Conservation (phyloP, 1,140 invertebrate genomes). For the Gonatopus flavifemur region DNA sequence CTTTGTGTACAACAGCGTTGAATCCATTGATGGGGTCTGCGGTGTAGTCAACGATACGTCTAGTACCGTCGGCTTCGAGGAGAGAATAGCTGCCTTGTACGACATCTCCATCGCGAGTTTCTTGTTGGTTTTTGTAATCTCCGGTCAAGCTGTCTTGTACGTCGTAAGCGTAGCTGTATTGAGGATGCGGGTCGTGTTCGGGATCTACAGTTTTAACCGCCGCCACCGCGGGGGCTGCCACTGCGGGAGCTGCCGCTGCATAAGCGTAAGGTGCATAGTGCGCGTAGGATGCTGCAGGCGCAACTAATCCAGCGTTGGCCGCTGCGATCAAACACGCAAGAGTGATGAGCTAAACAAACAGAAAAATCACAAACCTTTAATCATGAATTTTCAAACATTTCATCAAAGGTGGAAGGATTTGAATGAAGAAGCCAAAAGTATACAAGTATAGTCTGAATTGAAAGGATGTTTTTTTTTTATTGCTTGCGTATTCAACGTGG, state of each 20-base stretch:
- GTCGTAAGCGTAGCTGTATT: conserved; percentile 61
- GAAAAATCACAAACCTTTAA: background rate
- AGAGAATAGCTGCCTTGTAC: conserved; percentile 62
- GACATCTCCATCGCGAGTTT: conserved; percentile 59
- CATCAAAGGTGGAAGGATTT: no score
- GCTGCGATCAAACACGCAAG: conserved; percentile 52
- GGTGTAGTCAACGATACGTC: conserved; percentile 61
- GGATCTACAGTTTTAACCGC: conserved; percentile 41
- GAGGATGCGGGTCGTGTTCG: conserved; percentile 58
- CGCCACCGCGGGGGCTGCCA: conserved; percentile 20
- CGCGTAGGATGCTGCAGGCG: conserved; percentile 48
- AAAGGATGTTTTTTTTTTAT: no score
- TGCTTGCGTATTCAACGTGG: no score
- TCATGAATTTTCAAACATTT: no score
- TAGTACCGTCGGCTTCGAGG: conserved; percentile 62
- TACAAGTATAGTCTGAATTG: no score
- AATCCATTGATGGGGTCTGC: conserved; percentile 61
- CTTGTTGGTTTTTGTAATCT: conserved; percentile 61
- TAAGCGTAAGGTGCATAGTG: conserved; percentile 45
- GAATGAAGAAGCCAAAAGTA: no score
- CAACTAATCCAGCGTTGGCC: conserved; percentile 50
- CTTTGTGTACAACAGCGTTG: conserved; percentile 63
- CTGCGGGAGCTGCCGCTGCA: conserved; percentile 23
- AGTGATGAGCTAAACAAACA: conserved; percentile 51
- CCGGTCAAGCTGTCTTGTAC: conserved; percentile 61